phyloP scores from a whole-genome alignment of 2,888 invertebrate species.

The Osedax frankpressi region DNA sequence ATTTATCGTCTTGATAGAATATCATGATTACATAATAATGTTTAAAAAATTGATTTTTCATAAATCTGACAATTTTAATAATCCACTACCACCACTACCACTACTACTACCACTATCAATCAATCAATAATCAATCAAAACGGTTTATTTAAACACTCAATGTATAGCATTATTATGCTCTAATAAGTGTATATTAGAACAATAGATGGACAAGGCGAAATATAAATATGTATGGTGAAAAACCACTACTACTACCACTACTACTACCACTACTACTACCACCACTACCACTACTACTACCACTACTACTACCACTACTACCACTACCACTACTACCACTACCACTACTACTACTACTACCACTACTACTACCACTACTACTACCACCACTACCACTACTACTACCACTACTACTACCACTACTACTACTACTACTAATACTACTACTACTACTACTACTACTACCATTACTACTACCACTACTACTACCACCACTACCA shows the following conservation, averaged over 20 bases:
- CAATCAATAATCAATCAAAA: too few species aligned
- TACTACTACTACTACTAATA: not conserved
- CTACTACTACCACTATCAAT: too few species aligned
- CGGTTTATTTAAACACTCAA: too few species aligned
- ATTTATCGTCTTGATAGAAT: too few species aligned
- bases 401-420: not conserved
- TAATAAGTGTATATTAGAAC: too few species aligned
- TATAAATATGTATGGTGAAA: too few species aligned
- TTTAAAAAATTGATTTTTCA: too few species aligned
- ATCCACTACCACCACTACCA: too few species aligned
- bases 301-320: not conserved
- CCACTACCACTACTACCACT: not conserved
- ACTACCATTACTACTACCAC: not conserved
- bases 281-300: not conserved
- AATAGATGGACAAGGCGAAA: too few species aligned
- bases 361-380: not conserved
- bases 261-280: not conserved
- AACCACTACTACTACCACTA: not conserved
- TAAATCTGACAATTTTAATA: too few species aligned
- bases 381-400: not conserved
- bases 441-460: not conserved
- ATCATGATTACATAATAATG: too few species aligned
- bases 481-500: not conserved
- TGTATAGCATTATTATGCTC: too few species aligned
- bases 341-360: not conserved